Base-by-base conservation (phyloP, 2,797 vertebrate genomes). In the Masticophis lateralis region DNA sequence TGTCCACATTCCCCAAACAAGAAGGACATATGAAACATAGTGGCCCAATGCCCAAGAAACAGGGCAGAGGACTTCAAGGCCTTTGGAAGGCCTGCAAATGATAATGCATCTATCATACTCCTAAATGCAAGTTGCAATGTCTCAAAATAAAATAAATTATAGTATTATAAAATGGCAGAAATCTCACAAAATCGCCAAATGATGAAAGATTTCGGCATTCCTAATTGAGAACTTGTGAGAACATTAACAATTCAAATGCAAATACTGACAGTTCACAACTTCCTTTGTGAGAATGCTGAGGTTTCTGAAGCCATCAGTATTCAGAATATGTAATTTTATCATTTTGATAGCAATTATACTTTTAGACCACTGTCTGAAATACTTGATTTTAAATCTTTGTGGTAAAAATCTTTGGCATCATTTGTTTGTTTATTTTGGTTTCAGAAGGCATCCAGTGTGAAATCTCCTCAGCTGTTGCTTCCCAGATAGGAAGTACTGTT, bases 401-500 rank as follows among this genome's bases (percentile, higher is more conserved):
- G 27, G 51, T 91, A 25, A 83, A 79, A 57, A 60, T 20, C n/a
- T 57, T 74, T 79, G 87, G 32, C 66, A 92, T 28, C 69, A 59
- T 25, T 92, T 92, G 43, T 89, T 87, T 57, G 47, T 32, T 88
- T 74, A 18, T 56, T 79, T 88, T 88, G 32, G 28, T 88, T 92
- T 92, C 63, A 25, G 10, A 13, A 57, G 55, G 37, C 87, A 88
- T 74, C 63, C 55, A 92, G 74, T 28, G 69, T 89, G 87, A 60
- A 89, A 57, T 89, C 18, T 92, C 28, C 55, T 89, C 66, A 92
- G 43, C 91, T 89, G 87, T 89, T 11, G 2, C 47, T 92, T 79
- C 87, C 57, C 37, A 32, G 27, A 89, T 74, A 55, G 28, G 4
- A 55, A 92, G 18, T 88, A 74, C 22, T 74, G 69, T 88, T 92